Evolutionary conservation across 1,140 invertebrate species (phyloP), one percentile per base, ranked within the genome.

Genomic region (Matsumurasca onukii): DNA sequence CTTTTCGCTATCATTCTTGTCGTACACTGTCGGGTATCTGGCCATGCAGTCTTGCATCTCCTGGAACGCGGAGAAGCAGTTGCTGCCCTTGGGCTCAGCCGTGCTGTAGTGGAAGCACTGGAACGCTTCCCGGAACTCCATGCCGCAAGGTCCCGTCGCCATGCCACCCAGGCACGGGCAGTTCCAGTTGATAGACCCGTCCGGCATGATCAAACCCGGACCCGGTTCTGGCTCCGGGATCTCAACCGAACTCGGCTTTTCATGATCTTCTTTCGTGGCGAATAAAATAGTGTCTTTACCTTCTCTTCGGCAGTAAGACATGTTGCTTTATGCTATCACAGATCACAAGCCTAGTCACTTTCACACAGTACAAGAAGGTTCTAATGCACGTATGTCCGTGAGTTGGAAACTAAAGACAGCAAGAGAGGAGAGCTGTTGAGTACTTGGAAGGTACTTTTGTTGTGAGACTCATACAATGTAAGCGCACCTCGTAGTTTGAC

Each of bases 161-260:
- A 97, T 96, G 17, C 94, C 94, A 29, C 96, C 96, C 22, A 98
- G 83, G 80, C 97, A 98, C 0, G 96, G 97, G 76, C 97, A 99
- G 77, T 91, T 91, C 95, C 95, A 98, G 80, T 98, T 98, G 68
- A 98, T 97, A 57, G 92, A 88, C 3, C 97, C 96, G 82, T 93
- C 92, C 1, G 89, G 83, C 31, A 93, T 81, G 68, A 98, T 89
- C 0, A 97, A 80, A 30, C 96, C 95, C 68, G 89, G 87, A 65
- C 86, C 83, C 5, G 88, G 86, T 71, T 92, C 90, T 15, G 87
- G 84, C 73, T 89, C 86, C 3, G 91, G 88, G 68, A 95, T 80
- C 52, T 80, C 77, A n/a, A 93, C 84, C 66, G 79, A 88, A 74
- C 90, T 90, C 9, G 92, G 91, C 17, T 80, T 77, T 3, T 87